Base-by-base conservation (phyloP, 2,113 vertebrate species). In the Mus pahari region DNA sequence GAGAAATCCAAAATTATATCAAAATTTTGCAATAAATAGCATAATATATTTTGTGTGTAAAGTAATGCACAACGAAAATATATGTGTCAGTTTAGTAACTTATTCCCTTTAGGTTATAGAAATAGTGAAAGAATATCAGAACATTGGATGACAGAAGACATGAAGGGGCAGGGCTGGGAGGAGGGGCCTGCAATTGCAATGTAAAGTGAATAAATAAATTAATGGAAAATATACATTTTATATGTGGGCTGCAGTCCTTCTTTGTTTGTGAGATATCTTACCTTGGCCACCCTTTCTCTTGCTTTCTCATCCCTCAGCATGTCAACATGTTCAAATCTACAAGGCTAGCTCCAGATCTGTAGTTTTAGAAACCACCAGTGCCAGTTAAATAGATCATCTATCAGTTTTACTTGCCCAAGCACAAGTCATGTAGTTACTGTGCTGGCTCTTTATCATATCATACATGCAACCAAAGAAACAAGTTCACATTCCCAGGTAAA, bases 31-130 rank as follows among this genome's bases (percentile, higher is more conserved):
- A 42, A 17, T 45, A 75, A 78, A 20, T 91, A 86, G 45, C 82
- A 17, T 19, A 36, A 39, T 66, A n/a, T 77, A 73, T n/a, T 86
- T 91, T 95, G 70, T 81, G 4, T 90, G 50, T 83, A 70, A 75
- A 91, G 39, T 62, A 17, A 7, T 97, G 5, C 0, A 84, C 91
- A 45, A 89, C 78, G 87, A 1, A 1, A 0, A 31, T 28, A 39
- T 75, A 20, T 83, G 84, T 96, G n/a, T 60, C 1, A 96, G 39
- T 45, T 70, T 97, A 24, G 22, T 84, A 5, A 17, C 10, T 1
- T 81, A 39, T 89, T 74, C 22, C 8, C 96, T 96, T 28, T 39
- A 97, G 36, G 93, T 92, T 92, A 91, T 84, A 94, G 1, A 97
- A 94, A 97, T 92, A 89, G 4, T 79, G 89, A 89, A 1, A 53